Evolutionary conservation across 2,888 invertebrate genomes (phyloP).

Genomic region (Falcaria lacertinaria): DNA sequence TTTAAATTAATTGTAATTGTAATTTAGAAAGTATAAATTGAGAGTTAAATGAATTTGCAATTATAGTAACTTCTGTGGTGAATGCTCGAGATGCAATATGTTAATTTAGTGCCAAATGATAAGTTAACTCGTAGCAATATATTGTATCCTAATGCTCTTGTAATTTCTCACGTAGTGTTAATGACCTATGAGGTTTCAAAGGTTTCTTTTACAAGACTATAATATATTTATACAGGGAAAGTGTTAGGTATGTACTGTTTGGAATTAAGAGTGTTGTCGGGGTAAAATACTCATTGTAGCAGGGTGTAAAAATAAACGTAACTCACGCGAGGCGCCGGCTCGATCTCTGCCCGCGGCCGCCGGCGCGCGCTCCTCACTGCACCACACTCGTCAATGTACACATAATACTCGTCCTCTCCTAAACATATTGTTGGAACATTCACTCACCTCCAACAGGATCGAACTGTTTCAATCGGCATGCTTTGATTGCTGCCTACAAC

Average conservation of each 20-base stretch:
- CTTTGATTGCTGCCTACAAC: conserved; percentile 19
- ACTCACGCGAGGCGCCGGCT: conserved; percentile 14
- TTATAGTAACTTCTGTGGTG: conserved; percentile 63
- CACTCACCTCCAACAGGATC: conserved; percentile 18
- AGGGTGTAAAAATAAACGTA: conserved; percentile 68
- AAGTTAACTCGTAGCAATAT: conserved; percentile 79
- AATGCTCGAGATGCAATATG: conserved; percentile 78
- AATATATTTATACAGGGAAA: conserved; percentile 79
- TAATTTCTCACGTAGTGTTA: conserved; percentile 77
- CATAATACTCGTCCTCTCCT: conserved; percentile 15
- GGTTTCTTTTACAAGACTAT: conserved; percentile 79
- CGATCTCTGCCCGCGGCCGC: neutral
- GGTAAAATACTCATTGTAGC: conserved; percentile 74
- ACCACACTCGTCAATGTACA: conserved; percentile 3
- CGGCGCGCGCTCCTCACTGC: conserved; percentile 8
- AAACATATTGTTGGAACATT: conserved; percentile 19
- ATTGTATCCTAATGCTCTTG: conserved; percentile 76
- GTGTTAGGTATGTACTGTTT: conserved; percentile 75
- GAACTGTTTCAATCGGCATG: conserved; percentile 14
- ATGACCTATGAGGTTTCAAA: conserved; percentile 76
- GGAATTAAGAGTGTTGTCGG: conserved; percentile 73
- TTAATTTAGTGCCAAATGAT: conserved; percentile 80
- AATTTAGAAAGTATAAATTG: conserved; percentile 57
- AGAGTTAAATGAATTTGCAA: conserved; percentile 60
- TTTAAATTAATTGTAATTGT: conserved; percentile 48